Evolutionary conservation across 2,113 vertebrate genomes (phyloP), one percentile per base, ranked within the genome.

Genomic region (Scortum barcoo): DNA sequence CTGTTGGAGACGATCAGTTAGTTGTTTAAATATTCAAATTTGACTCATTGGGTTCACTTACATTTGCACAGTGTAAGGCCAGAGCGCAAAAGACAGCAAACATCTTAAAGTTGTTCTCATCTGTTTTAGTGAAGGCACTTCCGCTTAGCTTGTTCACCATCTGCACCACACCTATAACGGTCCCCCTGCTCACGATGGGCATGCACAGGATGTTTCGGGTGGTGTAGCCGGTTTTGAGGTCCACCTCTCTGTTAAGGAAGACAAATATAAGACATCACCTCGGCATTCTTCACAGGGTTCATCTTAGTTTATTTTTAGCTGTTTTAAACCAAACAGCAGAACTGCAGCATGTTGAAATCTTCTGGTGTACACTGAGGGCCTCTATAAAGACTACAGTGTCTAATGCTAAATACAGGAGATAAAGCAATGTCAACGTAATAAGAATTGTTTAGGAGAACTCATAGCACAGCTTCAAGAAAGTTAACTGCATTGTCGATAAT

Each of bases 81-180:
- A 99, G 92, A 88, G 98, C 98, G 90, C 98, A 99, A 89, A 99
- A 99, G 95, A 99, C 98, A 22, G 98, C 98, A 87, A 99, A 99
- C 98, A 99, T 99, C 94, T 99, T 99, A 94, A 99, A 99, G 96
- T 99, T 99, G 96, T 99, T 99, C 91, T 99, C 98, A 28, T 99
- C 98, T 0, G 98, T 99, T 95, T 99, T 98, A 89, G 98, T 98
- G 96, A 99, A 99, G 97, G 98, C 98, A 96, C 97, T 97, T 96
- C 98, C 98, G 90, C 95, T 97, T 86, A 98, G 90, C 91, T 99
- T 99, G 96, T 99, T 99, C 84, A 99, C 97, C 98, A 99, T 99
- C 94, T 99, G 98, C 82, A 99, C 97, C 80, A 99, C 98, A 4
- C 98, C 98, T 60, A 99, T 99, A 61, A 99, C 97, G 10, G 95